These are phyloP conservation scores for Ophiothrix spiculata DNA, from an alignment of 35 echinoderm and acorn worm genomes.

Conservation along the genomic window DNA sequence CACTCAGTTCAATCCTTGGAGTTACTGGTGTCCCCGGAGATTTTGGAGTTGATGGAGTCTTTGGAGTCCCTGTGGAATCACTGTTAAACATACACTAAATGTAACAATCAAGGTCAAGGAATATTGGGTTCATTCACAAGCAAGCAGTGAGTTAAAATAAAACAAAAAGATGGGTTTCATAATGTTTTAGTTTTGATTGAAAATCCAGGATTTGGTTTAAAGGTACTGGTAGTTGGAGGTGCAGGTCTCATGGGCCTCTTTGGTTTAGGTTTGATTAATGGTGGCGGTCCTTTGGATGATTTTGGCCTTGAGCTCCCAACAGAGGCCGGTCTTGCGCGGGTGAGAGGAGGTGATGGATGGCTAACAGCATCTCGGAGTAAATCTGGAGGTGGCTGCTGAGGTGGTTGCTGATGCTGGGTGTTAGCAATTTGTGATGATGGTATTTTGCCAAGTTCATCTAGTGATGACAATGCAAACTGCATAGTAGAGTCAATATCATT, in stretches of 20 bases:
- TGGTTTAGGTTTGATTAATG: slow-evolving; percentile 1
- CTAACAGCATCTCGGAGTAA: neutral
- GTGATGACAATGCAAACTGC: neutral
- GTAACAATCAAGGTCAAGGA: neutral
- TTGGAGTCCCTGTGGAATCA: neutral
- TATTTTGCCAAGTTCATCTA: neutral
- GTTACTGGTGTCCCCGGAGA: neutral
- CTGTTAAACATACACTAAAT: slow-evolving; percentile 10
- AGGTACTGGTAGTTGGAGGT: neutral
- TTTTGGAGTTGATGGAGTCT: neutral
- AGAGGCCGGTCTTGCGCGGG: neutral
- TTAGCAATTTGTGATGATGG: too few species aligned
- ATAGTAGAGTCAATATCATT: neutral
- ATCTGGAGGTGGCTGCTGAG: neutral
- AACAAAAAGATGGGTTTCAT: neutral
- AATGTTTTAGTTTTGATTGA: slow-evolving; percentile 6
- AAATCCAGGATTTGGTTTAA: slow-evolving; percentile 7
- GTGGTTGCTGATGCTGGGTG: neutral
- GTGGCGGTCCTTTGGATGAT: slow-evolving; percentile 5
- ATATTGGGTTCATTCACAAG: too few species aligned
- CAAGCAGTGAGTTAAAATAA: too few species aligned
- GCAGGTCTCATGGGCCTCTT: slow-evolving; percentile 1
- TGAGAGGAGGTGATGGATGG: neutral
- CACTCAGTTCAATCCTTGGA: too few species aligned
- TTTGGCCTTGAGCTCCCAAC: neutral